Base-by-base conservation (phyloP, 2,797 vertebrate genomes). In the Danio kyathit region DNA sequence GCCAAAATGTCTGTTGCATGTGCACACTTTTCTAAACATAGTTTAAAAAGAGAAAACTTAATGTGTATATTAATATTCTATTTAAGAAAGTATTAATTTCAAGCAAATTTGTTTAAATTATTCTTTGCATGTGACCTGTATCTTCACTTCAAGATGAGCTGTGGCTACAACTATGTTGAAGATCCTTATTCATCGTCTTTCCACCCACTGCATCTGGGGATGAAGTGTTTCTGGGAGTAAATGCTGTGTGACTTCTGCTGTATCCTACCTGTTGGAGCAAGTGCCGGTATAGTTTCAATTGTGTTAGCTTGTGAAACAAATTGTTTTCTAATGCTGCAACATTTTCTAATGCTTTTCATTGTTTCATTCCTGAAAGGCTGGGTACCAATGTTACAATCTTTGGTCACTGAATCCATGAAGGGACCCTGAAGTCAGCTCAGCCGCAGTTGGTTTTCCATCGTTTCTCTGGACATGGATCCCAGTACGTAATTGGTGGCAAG, bases 121-220 rank as follows among this genome's bases (percentile, higher is more conserved):
- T 2, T 57, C 12, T 61, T 61, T 40, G 29, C 59, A 61, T 61
- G 29, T 61, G 59, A 40, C 59, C 13, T 61, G 59, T 14, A 61
- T 61, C 59, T 61, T 40, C 21, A 61, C 59, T 16, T 29, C 59
- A 29, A 29, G 29, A 29, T 29, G 29, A 29, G 3, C 29, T 29
- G 29, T 29, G 29, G 29, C 29, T 29, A 29, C 29, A 29, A 29
- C 29, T 29, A 29, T 29, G 29, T 29, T 29, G 29, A 29, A 29
- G 29, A 29, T 29, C 29, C 29, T 66, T 17, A 8, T 66, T 66
- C 43, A 63, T 59, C 11, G n/a, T 66, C 43, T 66, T 66, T n/a
- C 63, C 63, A 66, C 16, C 16, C 43, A 66, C 3, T 11, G 64
- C 64, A 66, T 66, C 64, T 66, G 43, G 64, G 43, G 65, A n/a